Evolutionary conservation across 2,113 vertebrate species (phyloP).

Genomic region (Scatophagus argus): DNA sequence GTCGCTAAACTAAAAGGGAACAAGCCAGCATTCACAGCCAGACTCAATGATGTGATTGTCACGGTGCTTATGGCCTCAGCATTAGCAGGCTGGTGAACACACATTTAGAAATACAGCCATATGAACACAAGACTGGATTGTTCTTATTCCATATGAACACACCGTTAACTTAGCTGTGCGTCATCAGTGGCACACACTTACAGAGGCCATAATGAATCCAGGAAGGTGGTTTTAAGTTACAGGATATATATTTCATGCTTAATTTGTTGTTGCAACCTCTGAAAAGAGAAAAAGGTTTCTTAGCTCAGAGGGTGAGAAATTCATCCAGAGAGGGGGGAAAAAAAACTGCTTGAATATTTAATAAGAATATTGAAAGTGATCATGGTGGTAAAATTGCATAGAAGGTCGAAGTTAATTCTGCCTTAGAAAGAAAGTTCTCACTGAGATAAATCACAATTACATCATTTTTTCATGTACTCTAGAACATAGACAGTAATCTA

Average conservation of each 20-base stretch:
- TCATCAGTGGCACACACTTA: constrained; percentile 17
- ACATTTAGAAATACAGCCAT: constrained; percentile 17
- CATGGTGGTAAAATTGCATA: neutral
- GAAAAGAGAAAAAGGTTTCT: constrained; percentile 4
- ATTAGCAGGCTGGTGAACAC: constrained; percentile 28
- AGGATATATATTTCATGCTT: constrained; percentile 10
- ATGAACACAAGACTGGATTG: constrained; percentile 34
- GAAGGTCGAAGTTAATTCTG: too few species aligned
- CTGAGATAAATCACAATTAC: too few species aligned
- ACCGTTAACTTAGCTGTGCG: constrained; percentile 2
- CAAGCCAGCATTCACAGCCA: constrained; percentile 42
- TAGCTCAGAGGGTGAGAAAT: neutral
- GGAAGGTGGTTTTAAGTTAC: constrained; percentile 1
- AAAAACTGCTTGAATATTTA: constrained; percentile 7
- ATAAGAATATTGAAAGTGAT: neutral
- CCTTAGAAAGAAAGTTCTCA: neutral
- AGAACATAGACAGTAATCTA: neutral
- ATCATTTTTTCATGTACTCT: too few species aligned
- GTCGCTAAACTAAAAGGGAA: constrained; percentile 1
- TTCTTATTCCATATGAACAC: constrained; percentile 25
- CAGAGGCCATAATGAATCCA: constrained; percentile 12
- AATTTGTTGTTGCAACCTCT: neutral
- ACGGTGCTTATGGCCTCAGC: constrained; percentile 18
- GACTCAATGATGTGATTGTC: constrained; percentile 58
- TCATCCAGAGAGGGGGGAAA: neutral